Evolutionary conservation across 2,888 invertebrate genomes (phyloP).

Genomic region (Drosophila borealis): DNA sequence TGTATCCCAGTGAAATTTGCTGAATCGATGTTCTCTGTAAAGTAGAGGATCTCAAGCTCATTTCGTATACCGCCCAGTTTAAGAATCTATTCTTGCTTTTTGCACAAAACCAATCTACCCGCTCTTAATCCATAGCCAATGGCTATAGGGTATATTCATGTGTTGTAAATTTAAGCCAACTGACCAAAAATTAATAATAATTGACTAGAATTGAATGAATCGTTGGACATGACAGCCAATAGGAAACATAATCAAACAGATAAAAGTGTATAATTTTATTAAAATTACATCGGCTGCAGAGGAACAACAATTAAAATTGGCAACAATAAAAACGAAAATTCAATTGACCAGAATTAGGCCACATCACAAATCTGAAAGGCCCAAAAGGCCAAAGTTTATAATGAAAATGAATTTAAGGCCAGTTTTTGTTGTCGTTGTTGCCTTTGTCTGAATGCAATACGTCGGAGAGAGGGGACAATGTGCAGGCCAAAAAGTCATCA

Average conservation of each 20-base stretch:
- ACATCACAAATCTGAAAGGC: conserved; percentile 11
- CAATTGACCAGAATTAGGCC: conserved; percentile 22
- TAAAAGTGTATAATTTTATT: conserved; percentile 15
- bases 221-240: not conserved
- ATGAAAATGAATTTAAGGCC: conserved; percentile 56
- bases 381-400: conserved; percentile 30
- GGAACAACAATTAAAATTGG: conserved; percentile 30
- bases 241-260: not conserved
- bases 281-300: conserved; percentile 8
- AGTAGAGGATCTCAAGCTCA: no score
- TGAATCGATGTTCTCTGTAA: no score
- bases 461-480: conserved; percentile 1
- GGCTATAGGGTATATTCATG: conserved; percentile 2
- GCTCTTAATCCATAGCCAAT: no score
- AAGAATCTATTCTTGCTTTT: not conserved
- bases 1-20: no score
- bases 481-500: conserved; percentile 58
- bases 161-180: not conserved
- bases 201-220: conserved; percentile 20
- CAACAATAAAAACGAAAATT: conserved; percentile 44
- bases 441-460: conserved; percentile 29
- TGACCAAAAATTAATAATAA: conserved; percentile 23
- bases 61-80: no score
- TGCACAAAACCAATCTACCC: no score
- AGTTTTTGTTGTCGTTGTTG: conserved; percentile 12